A percentile compares a stretch with the other conserved stretches of the same genome.
These are phyloP conservation scores for Axis porcinus DNA, from an alignment of 2,113 vertebrate species.

Conservation along the genomic window DNA sequence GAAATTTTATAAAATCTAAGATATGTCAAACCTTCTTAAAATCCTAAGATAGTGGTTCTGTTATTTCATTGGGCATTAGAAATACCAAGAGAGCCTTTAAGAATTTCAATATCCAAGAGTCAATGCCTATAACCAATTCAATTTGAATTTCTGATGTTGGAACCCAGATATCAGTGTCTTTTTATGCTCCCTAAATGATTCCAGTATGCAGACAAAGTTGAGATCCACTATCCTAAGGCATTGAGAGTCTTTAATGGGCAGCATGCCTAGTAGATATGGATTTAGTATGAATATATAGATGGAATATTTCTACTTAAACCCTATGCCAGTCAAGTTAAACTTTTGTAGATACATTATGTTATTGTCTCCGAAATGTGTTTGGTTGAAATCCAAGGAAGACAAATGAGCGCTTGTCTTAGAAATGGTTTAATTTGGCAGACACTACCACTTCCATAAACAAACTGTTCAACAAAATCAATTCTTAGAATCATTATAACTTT, in stretches of 20 bases:
- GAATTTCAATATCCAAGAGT: background rate
- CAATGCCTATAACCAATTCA: background rate
- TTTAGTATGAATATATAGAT: conserved; percentile 17
- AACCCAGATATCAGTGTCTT: background rate
- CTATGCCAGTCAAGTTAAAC: conserved; percentile 63
- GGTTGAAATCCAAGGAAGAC: conserved; percentile 53
- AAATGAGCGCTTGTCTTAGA: conserved; percentile 41
- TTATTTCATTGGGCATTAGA: background rate
- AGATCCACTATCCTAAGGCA: background rate
- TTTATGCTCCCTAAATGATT: background rate
- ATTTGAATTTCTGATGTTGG: background rate
- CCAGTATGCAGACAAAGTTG: background rate
- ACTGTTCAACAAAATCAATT: conserved; percentile 29
- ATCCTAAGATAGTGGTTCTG: background rate
- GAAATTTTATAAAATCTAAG: background rate
- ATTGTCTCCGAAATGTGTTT: conserved; percentile 55
- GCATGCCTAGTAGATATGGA: background rate
- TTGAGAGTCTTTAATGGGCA: background rate
- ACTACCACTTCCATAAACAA: conserved; percentile 46
- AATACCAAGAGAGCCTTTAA: background rate
- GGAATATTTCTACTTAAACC: conserved; percentile 66
- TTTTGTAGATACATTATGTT: conserved; percentile 46
- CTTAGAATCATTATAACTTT: conserved; percentile 31
- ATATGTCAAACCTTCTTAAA: background rate
- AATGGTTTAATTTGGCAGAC: conserved; percentile 60